Conservation (phyloP, 2,797 vertebrate species). For the Agapornis canus region DNA sequence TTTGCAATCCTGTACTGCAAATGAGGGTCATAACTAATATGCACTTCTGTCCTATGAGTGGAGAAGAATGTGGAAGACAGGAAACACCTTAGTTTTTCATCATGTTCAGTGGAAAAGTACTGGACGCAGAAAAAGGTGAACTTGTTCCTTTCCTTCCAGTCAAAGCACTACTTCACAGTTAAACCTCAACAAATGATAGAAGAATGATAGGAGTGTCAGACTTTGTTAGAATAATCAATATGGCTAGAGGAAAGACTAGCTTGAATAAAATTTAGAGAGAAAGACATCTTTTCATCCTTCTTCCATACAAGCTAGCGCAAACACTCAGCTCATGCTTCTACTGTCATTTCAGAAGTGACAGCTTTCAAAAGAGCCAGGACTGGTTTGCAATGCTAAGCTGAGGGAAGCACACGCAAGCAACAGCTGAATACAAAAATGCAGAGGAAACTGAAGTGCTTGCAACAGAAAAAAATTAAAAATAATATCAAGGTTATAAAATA, state of each 20-base stretch:
- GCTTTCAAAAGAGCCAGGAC: constrained; percentile 7
- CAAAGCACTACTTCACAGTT: neutral
- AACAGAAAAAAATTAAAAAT: constrained; percentile 8
- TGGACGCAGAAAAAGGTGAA: neutral
- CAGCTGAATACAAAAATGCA: constrained; percentile 12
- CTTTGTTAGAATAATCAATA: neutral
- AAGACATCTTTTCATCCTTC: neutral
- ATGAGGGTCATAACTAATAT: neutral
- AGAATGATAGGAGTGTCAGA: neutral
- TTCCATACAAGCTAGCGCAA: neutral
- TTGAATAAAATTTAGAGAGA: neutral
- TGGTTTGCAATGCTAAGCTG: constrained; percentile 11
- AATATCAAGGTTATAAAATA: neutral
- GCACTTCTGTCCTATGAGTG: neutral
- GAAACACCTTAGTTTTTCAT: neutral
- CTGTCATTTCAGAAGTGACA: neutral
- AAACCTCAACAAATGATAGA: neutral
- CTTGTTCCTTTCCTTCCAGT: neutral
- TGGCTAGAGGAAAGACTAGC: neutral
- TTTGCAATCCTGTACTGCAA: neutral
- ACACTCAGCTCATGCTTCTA: neutral
- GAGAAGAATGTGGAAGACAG: neutral
- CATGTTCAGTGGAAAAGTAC: neutral
- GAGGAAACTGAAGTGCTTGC: neutral
- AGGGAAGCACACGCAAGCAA: neutral